Evolutionary conservation across 2,888 invertebrate species (phyloP).

Genomic region (Leptinotarsa rubiginosa): DNA sequence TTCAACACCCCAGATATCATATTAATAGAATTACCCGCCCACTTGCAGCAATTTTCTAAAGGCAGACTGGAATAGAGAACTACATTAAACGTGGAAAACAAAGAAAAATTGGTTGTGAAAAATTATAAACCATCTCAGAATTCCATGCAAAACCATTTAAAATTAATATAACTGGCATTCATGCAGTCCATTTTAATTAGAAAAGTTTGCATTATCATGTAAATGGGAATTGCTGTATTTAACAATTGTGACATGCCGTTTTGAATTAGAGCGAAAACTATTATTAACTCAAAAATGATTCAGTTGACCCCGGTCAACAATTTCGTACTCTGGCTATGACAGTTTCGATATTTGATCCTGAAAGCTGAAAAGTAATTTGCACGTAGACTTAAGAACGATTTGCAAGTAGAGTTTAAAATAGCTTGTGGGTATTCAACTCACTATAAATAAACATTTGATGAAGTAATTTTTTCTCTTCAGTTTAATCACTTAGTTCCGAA

Average conservation of each 20-base stretch:
- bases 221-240: constrained; percentile 15
- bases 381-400: too few species aligned
- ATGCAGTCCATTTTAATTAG: constrained; percentile 15
- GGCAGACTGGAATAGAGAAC: background rate
- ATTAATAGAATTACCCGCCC: too few species aligned
- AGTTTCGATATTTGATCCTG: background rate
- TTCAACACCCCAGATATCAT: too few species aligned
- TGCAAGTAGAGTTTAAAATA: too few species aligned
- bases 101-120: background rate
- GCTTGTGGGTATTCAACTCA: too few species aligned
- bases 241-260: background rate
- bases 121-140: constrained; percentile 15
- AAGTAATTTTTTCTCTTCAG: too few species aligned
- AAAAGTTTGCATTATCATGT: constrained; percentile 14
- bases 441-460: too few species aligned
- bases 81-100: background rate
- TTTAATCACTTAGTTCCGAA: too few species aligned
- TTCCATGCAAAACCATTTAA: constrained; percentile 18
- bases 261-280: background rate
- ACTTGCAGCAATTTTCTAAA: background rate
- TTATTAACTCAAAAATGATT: background rate
- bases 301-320: background rate
- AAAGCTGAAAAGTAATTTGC: background rate
- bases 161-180: constrained; percentile 20
- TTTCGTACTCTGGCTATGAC: background rate